These are phyloP conservation scores for Rhopalosiphum nymphaeae DNA, from an alignment of 2,888 invertebrate genomes.

Conservation along the genomic window DNA sequence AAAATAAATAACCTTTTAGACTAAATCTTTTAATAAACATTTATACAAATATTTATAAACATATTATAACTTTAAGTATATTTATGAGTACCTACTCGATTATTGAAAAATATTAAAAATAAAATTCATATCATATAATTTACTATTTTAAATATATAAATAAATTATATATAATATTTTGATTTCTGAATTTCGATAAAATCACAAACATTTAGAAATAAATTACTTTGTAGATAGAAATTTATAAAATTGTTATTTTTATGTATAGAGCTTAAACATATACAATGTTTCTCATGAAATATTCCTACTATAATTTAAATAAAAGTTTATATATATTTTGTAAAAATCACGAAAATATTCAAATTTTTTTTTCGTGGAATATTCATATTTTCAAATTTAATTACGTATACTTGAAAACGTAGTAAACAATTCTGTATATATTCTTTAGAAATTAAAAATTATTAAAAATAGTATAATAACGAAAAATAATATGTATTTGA, in stretches of 20 bases:
- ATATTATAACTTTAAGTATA: neutral
- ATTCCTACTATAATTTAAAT: too few species aligned
- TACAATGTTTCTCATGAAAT: neutral
- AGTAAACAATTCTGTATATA: neutral
- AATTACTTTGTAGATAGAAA: neutral
- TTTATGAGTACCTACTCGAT: neutral
- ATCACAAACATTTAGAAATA: neutral
- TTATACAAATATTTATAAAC: neutral
- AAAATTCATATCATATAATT: too few species aligned
- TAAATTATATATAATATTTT: too few species aligned
- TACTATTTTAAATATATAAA: too few species aligned
- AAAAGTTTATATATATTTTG: neutral
- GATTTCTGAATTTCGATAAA: neutral
- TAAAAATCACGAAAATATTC: neutral
- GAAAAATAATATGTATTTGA: neutral
- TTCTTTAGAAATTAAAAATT: neutral
- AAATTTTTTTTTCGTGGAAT: neutral
- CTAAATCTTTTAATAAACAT: neutral
- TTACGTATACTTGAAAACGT: neutral
- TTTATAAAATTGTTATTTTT: too few species aligned
- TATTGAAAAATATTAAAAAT: too few species aligned
- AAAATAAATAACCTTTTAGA: neutral
- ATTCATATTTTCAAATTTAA: neutral
- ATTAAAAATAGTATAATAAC: neutral
- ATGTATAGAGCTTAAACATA: neutral